Evolutionary conservation across 30 jellyfish, hydroid and myxozoan species (phyloP).

Genomic region (Hydractinia echinata): DNA sequence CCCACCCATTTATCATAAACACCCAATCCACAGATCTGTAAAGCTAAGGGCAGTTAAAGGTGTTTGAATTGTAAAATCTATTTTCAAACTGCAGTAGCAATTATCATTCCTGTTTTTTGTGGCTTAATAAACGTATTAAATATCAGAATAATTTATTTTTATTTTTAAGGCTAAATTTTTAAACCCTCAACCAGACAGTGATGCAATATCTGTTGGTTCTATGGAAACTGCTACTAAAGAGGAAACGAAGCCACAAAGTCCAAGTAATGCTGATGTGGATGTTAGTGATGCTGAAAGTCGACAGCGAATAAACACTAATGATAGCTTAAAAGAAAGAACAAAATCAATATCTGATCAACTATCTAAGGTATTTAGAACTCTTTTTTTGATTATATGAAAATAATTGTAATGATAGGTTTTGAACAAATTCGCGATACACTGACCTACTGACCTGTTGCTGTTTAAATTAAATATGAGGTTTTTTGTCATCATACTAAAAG

Average conservation of each 20-base stretch:
- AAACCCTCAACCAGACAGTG: constrained; percentile 49
- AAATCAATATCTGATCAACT: constrained; percentile 69
- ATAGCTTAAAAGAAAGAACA: constrained; percentile 46
- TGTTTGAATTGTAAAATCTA: too few species aligned
- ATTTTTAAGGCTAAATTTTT: constrained; percentile 64
- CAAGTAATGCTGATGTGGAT: background rate
- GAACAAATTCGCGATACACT: background rate
- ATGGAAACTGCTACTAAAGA: background rate
- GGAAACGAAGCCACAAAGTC: background rate
- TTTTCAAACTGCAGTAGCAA: too few species aligned
- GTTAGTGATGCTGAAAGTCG: background rate
- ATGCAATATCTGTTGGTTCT: background rate
- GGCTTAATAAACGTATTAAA: too few species aligned
- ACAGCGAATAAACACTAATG: constrained; percentile 16
- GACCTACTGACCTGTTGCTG: background rate
- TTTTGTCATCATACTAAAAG: too few species aligned
- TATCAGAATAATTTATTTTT: background rate
- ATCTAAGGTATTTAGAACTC: constrained; percentile 31
- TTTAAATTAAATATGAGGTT: background rate
- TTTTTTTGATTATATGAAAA: background rate
- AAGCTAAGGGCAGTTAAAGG: too few species aligned
- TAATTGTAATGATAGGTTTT: background rate
- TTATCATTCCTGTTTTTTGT: too few species aligned
- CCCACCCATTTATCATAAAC: too few species aligned
- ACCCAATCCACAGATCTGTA: too few species aligned